Conservation (phyloP, 2,888 invertebrate species). For the Oscheius sp. region DNA sequence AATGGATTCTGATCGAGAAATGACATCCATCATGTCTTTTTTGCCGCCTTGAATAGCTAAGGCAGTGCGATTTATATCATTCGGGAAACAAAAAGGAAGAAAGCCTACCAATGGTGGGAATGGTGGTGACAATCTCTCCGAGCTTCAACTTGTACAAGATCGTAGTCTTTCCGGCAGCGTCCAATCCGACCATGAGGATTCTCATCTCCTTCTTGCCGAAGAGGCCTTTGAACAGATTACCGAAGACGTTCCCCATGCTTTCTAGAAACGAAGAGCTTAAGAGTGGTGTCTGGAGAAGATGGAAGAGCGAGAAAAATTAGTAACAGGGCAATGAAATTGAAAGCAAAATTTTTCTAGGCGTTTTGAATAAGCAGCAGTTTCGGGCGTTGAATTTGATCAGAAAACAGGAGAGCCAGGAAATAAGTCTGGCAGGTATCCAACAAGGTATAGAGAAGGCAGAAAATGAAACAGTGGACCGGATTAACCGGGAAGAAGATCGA, state of each 20-base stretch:
- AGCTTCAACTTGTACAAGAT: conserved; percentile 99
- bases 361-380: not conserved
- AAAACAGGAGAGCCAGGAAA: not conserved
- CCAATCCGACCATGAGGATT: conserved; percentile 76
- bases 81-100: not conserved
- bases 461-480: not conserved
- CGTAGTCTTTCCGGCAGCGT: conserved; percentile 99
- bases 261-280: not conserved
- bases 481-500: conserved; percentile 27
- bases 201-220: conserved; percentile 99
- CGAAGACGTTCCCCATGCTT: conserved; percentile 65
- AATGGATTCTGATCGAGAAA: no score
- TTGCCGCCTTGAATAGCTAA: no score
- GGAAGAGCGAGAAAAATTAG: not conserved
- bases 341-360: not conserved
- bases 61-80: no score
- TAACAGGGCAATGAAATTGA: not conserved
- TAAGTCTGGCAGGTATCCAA: not conserved
- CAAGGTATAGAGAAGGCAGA: not conserved
- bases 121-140: conserved; percentile 99
- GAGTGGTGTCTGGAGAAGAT: not conserved
- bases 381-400: not conserved
- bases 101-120: conserved; percentile 94
- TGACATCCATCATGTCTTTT: no score
- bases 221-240: conserved; percentile 90